Evolutionary conservation across 2,113 vertebrate genomes (phyloP).

Genomic region (Ahaetulla prasina): DNA sequence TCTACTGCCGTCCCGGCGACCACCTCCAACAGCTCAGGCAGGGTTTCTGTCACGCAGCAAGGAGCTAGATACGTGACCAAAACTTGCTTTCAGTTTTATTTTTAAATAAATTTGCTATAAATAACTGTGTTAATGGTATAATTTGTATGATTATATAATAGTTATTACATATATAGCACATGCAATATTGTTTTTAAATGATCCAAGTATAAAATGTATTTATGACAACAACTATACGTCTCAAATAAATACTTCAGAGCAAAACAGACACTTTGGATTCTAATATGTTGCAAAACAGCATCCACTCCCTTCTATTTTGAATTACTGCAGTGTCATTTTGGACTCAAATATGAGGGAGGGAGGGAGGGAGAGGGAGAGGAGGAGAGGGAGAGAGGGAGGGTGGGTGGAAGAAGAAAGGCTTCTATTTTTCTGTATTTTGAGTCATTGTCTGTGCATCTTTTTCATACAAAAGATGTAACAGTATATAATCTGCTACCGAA

Average conservation of each 20-base stretch:
- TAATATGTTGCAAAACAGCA: neutral
- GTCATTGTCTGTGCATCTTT: neutral
- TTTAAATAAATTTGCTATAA: neutral
- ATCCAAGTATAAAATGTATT: neutral
- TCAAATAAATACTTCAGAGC: neutral
- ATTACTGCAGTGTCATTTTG: neutral
- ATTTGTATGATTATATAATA: neutral
- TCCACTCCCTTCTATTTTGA: neutral
- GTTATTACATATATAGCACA: neutral
- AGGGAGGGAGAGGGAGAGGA: too few relatives aligned
- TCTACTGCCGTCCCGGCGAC: too few relatives aligned
- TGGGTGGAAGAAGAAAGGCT: too few relatives aligned
- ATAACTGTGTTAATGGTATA: neutral
- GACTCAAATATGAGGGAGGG: neutral
- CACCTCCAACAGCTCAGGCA: too few relatives aligned
- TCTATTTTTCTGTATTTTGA: neutral
- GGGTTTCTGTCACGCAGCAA: too few relatives aligned
- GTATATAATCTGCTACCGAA: neutral
- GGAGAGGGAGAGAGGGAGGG: too few relatives aligned
- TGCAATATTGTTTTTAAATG: neutral
- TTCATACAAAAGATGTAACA: neutral
- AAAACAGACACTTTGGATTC: neutral
- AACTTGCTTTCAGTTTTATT: neutral
- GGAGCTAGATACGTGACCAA: too few relatives aligned
- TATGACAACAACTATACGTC: neutral